A percentile compares a stretch with the other conserved stretches of the same genome.
Evolutionary conservation across 2,113 vertebrate genomes (phyloP).

Genomic region (Chamaea fasciata): DNA sequence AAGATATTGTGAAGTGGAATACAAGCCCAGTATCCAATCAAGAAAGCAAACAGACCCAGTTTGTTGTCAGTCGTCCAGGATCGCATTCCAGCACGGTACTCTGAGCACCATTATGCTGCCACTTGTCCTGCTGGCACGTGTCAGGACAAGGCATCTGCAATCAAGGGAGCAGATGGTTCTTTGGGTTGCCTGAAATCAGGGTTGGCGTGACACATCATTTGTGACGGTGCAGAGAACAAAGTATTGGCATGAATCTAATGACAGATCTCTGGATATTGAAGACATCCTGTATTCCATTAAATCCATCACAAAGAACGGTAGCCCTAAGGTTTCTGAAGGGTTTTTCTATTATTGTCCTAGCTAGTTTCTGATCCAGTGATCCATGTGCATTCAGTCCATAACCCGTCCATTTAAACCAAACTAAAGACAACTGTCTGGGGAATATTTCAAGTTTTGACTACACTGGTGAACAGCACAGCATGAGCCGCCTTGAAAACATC

Average conservation of each 20-base stretch:
- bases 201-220: not conserved
- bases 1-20: not conserved
- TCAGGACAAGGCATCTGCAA: not conserved
- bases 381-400: not conserved
- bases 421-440: not conserved
- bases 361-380: not conserved
- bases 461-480: not conserved
- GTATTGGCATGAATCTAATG: not conserved
- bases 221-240: not conserved
- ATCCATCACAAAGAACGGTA: not conserved
- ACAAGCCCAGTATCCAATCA: not conserved
- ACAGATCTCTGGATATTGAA: not conserved
- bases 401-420: not conserved
- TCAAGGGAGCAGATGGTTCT: slow-evolving; percentile 46
- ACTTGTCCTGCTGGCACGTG: slow-evolving; percentile 21
- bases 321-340: not conserved
- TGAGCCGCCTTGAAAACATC: not conserved
- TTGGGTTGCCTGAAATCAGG: not conserved
- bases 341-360: not conserved
- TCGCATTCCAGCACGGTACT: not conserved
- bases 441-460: not conserved
- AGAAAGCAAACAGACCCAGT: not conserved
- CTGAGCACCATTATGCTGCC: not conserved
- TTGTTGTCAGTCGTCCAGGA: not conserved
- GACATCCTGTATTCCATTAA: not conserved